Conservation (phyloP, 1,140 invertebrate genomes). For the Drosophila pseudoananassae region DNA sequence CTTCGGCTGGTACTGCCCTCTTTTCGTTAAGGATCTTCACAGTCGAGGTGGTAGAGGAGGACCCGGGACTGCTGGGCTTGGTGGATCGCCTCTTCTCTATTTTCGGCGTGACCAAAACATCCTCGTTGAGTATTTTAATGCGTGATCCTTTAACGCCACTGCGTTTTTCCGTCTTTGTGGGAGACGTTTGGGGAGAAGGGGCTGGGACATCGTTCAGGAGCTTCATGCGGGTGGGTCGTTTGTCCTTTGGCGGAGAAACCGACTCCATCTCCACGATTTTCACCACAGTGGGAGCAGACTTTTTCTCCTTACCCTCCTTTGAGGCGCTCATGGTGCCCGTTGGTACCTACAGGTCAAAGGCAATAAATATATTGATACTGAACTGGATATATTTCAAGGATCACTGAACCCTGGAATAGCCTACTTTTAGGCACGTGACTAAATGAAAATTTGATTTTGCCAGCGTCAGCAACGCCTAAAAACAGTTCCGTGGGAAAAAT, state of each 20-base stretch:
- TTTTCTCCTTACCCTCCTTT: slow-evolving; percentile 42
- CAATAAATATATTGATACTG: not conserved
- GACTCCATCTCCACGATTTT: slow-evolving; percentile 61
- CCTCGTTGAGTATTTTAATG: slow-evolving; percentile 76
- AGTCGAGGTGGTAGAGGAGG: slow-evolving; percentile 7
- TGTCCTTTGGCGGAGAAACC: slow-evolving; percentile 37
- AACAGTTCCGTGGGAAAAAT: slow-evolving; percentile 68
- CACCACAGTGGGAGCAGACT: slow-evolving; percentile 14
- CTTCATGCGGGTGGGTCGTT: slow-evolving; percentile 57
- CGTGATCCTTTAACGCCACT: slow-evolving; percentile 24
- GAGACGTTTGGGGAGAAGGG: not conserved
- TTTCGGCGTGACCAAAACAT: slow-evolving; percentile 31
- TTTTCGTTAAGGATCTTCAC: slow-evolving; percentile 69
- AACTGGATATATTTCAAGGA: slow-evolving; percentile 41
- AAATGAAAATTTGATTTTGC: slow-evolving; percentile 55
- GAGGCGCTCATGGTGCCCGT: slow-evolving; percentile 47
- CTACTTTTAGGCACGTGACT: slow-evolving; percentile 75
- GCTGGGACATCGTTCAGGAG: slow-evolving; percentile 52
- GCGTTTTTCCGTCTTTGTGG: slow-evolving; percentile 49
- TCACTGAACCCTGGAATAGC: slow-evolving; percentile 28
- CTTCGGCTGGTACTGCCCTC: slow-evolving; percentile 10
- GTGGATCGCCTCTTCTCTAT: slow-evolving; percentile 30
- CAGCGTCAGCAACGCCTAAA: slow-evolving; percentile 83
- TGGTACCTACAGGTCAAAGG: slow-evolving; percentile 1
- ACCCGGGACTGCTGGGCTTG: slow-evolving; percentile 14